phyloP scores from a whole-genome alignment of 1,140 invertebrate species.

The Drosophila kikkawai region DNA sequence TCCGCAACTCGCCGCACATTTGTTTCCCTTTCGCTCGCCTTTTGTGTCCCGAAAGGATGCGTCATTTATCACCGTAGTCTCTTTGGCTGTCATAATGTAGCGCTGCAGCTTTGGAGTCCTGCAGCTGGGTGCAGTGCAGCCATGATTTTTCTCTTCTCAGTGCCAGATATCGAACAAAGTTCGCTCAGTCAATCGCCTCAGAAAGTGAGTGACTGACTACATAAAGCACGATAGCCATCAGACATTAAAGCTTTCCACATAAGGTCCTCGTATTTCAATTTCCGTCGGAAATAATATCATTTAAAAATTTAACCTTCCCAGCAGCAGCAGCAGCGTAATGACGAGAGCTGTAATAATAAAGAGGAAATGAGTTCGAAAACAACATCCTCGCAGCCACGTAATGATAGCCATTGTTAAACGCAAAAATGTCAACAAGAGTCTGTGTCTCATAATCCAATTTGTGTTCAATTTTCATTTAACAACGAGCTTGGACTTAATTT shows the following conservation, averaged over 20 bases:
- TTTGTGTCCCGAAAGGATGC: slow-evolving; percentile 65
- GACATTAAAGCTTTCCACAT: slow-evolving; percentile 28
- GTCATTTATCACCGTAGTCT: slow-evolving; percentile 75
- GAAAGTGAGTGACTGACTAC: slow-evolving; percentile 25
- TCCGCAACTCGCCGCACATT: slow-evolving; percentile 57
- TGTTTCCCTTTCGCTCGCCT: slow-evolving; percentile 63
- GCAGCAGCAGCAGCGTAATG: neutral
- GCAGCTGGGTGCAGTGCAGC: slow-evolving; percentile 23
- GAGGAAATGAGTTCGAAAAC: slow-evolving; percentile 33
- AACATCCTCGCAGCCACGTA: slow-evolving; percentile 20
- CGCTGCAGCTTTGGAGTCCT: slow-evolving; percentile 24
- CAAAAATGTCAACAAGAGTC: slow-evolving; percentile 19
- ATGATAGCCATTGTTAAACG: slow-evolving; percentile 38
- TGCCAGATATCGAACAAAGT: slow-evolving; percentile 55
- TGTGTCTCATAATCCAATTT: slow-evolving; percentile 50
- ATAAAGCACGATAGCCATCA: slow-evolving; percentile 20
- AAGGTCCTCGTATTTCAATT: slow-evolving; percentile 48
- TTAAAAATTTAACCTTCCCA: slow-evolving; percentile 42
- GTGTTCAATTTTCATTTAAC: slow-evolving; percentile 37
- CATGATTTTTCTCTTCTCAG: slow-evolving; percentile 76
- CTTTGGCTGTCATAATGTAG: slow-evolving; percentile 68
- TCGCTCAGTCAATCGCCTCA: slow-evolving; percentile 49
- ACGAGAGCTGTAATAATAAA: slow-evolving; percentile 8
- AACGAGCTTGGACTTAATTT: slow-evolving; percentile 60
- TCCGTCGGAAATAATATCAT: slow-evolving; percentile 53